These are phyloP conservation scores for Colletes gigas DNA, from an alignment of 1,140 invertebrate genomes.

Conservation along the genomic window DNA sequence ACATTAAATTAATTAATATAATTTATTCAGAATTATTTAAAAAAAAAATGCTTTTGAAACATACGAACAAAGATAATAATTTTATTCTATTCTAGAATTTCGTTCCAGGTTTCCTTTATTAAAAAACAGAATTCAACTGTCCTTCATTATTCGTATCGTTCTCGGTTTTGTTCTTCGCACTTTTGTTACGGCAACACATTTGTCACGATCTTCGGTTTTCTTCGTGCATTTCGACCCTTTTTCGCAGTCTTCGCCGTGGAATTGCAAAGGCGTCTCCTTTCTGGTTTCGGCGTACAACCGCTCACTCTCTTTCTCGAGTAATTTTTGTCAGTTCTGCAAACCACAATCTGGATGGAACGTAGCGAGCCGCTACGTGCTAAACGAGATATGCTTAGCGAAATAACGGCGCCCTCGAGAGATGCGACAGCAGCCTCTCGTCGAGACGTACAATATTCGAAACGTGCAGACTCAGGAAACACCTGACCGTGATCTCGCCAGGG, in stretches of 20 bases:
- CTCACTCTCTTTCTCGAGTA: no score
- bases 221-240: not conserved
- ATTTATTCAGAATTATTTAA: no score
- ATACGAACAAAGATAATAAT: no score
- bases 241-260: not conserved
- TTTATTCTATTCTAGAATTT: no score
- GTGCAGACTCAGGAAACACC: not conserved
- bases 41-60: no score
- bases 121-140: no score
- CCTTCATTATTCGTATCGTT: not conserved
- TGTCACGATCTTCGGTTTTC: not conserved
- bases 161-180: not conserved
- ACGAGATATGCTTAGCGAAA: conserved; percentile 21
- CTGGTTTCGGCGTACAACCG: not conserved
- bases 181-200: not conserved
- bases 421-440: not conserved
- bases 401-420: conserved; percentile 19
- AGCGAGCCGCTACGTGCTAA: conserved; percentile 1
- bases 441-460: not conserved
- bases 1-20: no score
- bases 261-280: no score
- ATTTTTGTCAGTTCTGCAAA: conserved; percentile 2
- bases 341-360: not conserved
- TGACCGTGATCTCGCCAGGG: conserved; percentile 11
- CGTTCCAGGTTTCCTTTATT: no score